Evolutionary conservation across 2,113 vertebrate species (phyloP), one percentile per base, ranked within the genome.

Genomic region (Vulpes lagopus): DNA sequence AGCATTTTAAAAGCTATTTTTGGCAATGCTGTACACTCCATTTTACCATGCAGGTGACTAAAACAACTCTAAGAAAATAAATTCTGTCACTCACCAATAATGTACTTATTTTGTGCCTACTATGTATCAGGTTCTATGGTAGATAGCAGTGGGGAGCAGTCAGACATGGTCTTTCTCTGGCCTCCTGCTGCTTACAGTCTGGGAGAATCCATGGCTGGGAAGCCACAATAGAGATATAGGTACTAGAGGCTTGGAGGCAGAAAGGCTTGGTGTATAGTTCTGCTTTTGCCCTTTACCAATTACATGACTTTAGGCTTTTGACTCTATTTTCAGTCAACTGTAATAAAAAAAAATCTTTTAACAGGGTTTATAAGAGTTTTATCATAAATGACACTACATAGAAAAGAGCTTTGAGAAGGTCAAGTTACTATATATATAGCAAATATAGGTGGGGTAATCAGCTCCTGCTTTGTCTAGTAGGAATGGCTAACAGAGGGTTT

Each of bases 381-480:
- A 19, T 96, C 76, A 89, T 81, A 53, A 65, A 84, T 84, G n/a
- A 92, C 19, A 94, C 57, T 92, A 55, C 15, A 17, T 67, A 62
- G n/a, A 64, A 90, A 74, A 95, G 88, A 96, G n/a, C 57, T 94
- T 86, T 89, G 59, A 73, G 89, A 94, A 95, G 22, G 27, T 81
- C 32, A 62, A 43, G 23, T 94, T 92, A 89, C 59, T 67, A 38
- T 64, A 49, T 69, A 25, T 90, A 43, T 43, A 43, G 53, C 93
- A 93, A 69, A 76, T 76, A 12, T 25, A 85, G 38, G n/a, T 27
- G 60, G 49, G 22, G 5, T 57, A 43, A 83, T 87, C 60, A 64
- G 30, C 1, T 27, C 11, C 49, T 91, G 53, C 49, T 32, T 79
- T 88, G 25, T 79, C 90, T 78, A 78, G 22, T 20, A 65, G 32